phyloP scores from a whole-genome alignment of 1,140 invertebrate genomes.

The Drosophila equinoxialis region DNA sequence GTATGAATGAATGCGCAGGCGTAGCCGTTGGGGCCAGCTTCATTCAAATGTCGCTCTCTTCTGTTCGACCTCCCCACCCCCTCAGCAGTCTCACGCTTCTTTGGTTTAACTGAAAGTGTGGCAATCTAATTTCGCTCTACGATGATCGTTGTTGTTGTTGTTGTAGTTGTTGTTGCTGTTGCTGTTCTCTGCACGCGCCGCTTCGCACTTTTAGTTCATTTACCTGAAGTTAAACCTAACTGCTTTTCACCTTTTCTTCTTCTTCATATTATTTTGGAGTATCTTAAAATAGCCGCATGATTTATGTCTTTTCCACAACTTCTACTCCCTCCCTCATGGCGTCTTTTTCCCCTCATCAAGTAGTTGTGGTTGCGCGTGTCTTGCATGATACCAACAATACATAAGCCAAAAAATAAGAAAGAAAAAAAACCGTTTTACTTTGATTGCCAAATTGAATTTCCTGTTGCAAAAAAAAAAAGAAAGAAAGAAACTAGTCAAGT shows the following conservation, averaged over 20 bases:
- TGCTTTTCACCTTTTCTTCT: slow-evolving; percentile 22
- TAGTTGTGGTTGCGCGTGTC: slow-evolving; percentile 62
- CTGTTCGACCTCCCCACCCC: background rate
- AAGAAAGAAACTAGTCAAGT: background rate
- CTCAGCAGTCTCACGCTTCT: background rate
- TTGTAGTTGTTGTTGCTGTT: slow-evolving; percentile 22
- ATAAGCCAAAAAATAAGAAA: background rate
- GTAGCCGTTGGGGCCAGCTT: slow-evolving; percentile 22
- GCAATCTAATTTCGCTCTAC: slow-evolving; percentile 70
- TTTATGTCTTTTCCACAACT: slow-evolving; percentile 40
- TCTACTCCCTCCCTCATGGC: background rate
- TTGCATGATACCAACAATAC: slow-evolving; percentile 54
- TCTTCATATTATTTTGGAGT: slow-evolving; percentile 15
- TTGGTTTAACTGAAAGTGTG: slow-evolving; percentile 62
- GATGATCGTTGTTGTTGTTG: slow-evolving; percentile 28
- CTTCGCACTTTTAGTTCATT: slow-evolving; percentile 77
- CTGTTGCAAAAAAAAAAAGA: slow-evolving; percentile 16
- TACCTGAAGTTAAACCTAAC: slow-evolving; percentile 65
- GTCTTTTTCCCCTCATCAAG: background rate
- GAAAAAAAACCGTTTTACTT: slow-evolving; percentile 26
- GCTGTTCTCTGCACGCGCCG: slow-evolving; percentile 53
- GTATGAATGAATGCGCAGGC: slow-evolving; percentile 43
- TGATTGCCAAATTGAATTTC: slow-evolving; percentile 56
- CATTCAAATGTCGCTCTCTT: slow-evolving; percentile 45
- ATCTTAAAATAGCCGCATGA: slow-evolving; percentile 69